phyloP scores from a whole-genome alignment of 1,140 invertebrate genomes.

The Nasonia longicornis region DNA sequence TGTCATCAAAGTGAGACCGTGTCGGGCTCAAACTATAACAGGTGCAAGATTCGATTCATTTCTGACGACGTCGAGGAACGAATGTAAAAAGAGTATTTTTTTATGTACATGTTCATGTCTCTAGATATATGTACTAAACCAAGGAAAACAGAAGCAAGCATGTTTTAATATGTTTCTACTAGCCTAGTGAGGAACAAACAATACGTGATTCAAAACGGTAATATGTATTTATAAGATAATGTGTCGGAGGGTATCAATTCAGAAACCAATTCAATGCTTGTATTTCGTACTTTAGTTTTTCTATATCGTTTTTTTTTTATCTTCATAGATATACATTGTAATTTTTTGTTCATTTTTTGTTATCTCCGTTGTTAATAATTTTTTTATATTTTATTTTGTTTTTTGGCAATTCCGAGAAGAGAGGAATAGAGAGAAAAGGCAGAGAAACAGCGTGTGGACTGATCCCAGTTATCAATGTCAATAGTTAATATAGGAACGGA shows the following conservation, averaged over 20 bases:
- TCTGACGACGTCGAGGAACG: not conserved
- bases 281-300: conserved; percentile 48
- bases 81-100: conserved; percentile 5
- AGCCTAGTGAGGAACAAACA: conserved; percentile 33
- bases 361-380: conserved; percentile 22
- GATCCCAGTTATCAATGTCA: conserved; percentile 21
- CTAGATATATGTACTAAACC: not conserved
- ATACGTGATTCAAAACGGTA: conserved; percentile 28
- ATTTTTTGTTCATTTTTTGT: conserved; percentile 21
- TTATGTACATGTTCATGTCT: not conserved
- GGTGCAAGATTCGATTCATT: not conserved
- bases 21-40: not conserved
- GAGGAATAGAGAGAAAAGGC: conserved; percentile 46
- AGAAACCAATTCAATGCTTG: conserved; percentile 46
- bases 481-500: not conserved
- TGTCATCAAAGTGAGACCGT: not conserved
- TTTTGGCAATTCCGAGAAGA: conserved; percentile 42
- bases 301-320: conserved; percentile 40
- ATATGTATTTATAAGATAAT: conserved; percentile 20
- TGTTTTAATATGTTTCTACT: conserved; percentile 46
- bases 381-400: conserved; percentile 12
- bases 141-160: conserved; percentile 22
- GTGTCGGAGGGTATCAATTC: conserved; percentile 44
- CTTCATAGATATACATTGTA: conserved; percentile 45
- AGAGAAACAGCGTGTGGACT: conserved; percentile 34